These are phyloP conservation scores for Typhlichthys eigenmanni DNA, from an alignment of 2,797 vertebrate genomes.

Conservation along the genomic window DNA sequence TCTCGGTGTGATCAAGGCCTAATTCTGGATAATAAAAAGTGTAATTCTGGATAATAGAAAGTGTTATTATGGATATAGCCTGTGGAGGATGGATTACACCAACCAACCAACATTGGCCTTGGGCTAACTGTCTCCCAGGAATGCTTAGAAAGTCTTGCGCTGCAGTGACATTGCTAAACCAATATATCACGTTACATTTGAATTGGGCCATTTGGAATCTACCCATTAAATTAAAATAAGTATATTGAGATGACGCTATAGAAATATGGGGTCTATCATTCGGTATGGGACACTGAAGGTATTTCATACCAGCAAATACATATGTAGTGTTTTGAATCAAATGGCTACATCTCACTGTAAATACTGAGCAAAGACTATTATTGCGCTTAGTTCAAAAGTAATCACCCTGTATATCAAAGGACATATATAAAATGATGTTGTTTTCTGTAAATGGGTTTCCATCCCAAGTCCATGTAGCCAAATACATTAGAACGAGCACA, in stretches of 20 bases:
- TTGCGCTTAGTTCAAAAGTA: conserved; percentile 1
- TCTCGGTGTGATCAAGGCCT: no score
- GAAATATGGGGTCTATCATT: no score
- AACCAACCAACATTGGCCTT: conserved; percentile 11
- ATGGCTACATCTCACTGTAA: neutral
- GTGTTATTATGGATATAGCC: conserved; percentile 7
- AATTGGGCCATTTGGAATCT: neutral
- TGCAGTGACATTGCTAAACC: conserved; percentile 1
- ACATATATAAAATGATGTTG: conserved; percentile 8
- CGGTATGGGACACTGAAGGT: conserved; percentile 3
- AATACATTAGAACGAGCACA: conserved; percentile 30
- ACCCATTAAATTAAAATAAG: no score
- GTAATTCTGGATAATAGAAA: no score
- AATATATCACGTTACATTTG: conserved; percentile 6
- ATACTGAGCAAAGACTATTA: no score
- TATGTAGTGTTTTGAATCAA: neutral
- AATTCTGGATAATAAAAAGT: no score
- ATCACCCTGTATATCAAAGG: conserved; percentile 5
- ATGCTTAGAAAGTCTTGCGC: conserved; percentile 11
- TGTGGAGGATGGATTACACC: conserved; percentile 2
- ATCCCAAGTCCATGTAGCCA: neutral
- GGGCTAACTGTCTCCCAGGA: conserved; percentile 11
- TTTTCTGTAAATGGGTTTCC: conserved; percentile 1
- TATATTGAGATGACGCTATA: no score
- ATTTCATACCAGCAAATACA: neutral